phyloP scores from a whole-genome alignment of 2,888 invertebrate species.

The Aquatica leii region DNA sequence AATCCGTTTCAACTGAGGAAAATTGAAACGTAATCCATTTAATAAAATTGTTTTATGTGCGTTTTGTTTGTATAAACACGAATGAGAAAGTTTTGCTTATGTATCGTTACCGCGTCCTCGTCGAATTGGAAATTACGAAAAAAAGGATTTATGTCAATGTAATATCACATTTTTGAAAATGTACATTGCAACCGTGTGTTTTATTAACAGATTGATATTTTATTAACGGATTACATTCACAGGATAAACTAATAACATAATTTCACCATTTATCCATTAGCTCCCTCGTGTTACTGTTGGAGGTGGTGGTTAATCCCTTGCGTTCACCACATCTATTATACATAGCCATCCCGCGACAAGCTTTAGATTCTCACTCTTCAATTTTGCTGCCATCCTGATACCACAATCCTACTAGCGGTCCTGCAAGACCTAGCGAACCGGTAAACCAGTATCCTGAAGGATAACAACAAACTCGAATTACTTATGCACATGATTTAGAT shows the following conservation, averaged over 20 bases:
- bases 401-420: slow-evolving; percentile 48
- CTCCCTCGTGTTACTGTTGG: slow-evolving; percentile 30
- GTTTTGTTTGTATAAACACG: neutral
- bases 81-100: neutral
- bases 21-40: slow-evolving; percentile 31
- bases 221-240: slow-evolving; percentile 37
- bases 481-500: slow-evolving; percentile 37
- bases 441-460: slow-evolving; percentile 36
- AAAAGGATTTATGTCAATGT: slow-evolving; percentile 4
- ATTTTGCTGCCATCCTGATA: slow-evolving; percentile 48
- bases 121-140: neutral
- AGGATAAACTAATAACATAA: slow-evolving; percentile 53
- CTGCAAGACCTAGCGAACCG: slow-evolving; percentile 47
- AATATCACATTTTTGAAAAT: slow-evolving; percentile 1
- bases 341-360: slow-evolving; percentile 47
- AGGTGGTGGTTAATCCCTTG: slow-evolving; percentile 40
- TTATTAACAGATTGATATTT: slow-evolving; percentile 37
- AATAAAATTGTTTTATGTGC: neutral
- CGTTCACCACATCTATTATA: slow-evolving; percentile 51
- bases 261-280: slow-evolving; percentile 52
- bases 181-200: slow-evolving; percentile 19
- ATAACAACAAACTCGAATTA: slow-evolving; percentile 29
- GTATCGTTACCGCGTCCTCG: neutral
- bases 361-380: slow-evolving; percentile 43
- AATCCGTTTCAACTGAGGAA: slow-evolving; percentile 24